Conservation (phyloP, 2,888 invertebrate genomes). For the Thereva nobilitata region DNA sequence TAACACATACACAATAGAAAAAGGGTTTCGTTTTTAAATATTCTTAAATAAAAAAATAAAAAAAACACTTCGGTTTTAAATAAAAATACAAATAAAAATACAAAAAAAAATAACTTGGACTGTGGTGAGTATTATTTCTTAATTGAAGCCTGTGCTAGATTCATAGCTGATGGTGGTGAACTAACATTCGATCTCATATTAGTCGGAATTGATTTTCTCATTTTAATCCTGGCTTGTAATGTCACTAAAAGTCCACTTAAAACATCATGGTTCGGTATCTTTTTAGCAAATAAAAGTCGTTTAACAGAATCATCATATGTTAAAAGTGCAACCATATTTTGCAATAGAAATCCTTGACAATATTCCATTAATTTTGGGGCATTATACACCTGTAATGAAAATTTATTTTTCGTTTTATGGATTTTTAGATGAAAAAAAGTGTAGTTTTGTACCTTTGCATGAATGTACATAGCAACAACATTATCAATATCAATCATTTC, state of each 20-base stretch:
- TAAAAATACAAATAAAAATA: conserved; percentile 19
- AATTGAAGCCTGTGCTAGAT: conserved; percentile 28
- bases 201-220: conserved; percentile 56
- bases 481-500: conserved; percentile 84
- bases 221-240: conserved; percentile 79
- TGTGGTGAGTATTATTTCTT: conserved; percentile 30
- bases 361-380: conserved; percentile 84
- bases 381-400: conserved; percentile 73
- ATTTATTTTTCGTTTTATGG: not conserved
- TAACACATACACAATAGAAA: too few species aligned
- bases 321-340: conserved; percentile 91
- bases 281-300: conserved; percentile 83
- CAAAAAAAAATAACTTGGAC: conserved; percentile 16
- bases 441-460: conserved; percentile 73
- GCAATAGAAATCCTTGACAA: conserved; percentile 86
- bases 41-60: too few species aligned
- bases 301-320: conserved; percentile 91
- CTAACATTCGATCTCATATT: conserved; percentile 37
- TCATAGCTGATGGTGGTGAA: conserved; percentile 37
- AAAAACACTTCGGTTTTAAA: too few species aligned
- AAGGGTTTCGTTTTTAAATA: too few species aligned
- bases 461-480: conserved; percentile 89
- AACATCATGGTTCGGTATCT: conserved; percentile 87
- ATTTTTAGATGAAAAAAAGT: not conserved
- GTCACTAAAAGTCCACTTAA: conserved; percentile 79